Conservation (phyloP, 2,888 invertebrate genomes). For the Epirrita christyi region DNA sequence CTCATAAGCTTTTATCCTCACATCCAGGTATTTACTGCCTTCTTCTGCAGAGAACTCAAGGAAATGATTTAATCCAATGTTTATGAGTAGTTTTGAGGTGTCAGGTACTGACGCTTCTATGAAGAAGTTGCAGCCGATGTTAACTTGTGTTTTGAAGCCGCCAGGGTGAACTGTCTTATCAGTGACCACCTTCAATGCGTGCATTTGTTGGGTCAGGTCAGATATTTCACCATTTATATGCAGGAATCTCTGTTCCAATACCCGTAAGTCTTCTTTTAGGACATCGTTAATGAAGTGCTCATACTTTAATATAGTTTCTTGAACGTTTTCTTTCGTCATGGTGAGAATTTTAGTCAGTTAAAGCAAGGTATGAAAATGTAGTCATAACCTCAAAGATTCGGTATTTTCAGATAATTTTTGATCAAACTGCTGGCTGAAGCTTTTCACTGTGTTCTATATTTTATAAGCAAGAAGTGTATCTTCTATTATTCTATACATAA, state of each 20-base stretch:
- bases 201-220: conserved; percentile 90
- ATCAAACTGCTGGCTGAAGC: no score
- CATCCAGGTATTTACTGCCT: conserved; percentile 88
- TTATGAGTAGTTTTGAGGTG: conserved; percentile 87
- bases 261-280: conserved; percentile 88
- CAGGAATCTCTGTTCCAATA: conserved; percentile 85
- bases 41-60: conserved; percentile 89
- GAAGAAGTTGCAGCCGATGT: conserved; percentile 94
- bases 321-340: conserved; percentile 56
- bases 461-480: no score
- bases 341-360: conserved; percentile 1
- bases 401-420: no score
- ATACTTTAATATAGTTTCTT: conserved; percentile 72
- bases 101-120: conserved; percentile 90
- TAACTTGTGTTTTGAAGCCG: conserved; percentile 84
- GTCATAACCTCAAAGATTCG: background rate
- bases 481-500: no score
- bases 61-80: conserved; percentile 91
- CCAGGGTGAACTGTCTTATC: conserved; percentile 78
- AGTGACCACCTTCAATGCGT: conserved; percentile 87
- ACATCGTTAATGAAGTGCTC: conserved; percentile 92
- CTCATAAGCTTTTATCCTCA: conserved; percentile 87
- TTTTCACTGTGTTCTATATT: no score
- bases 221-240: conserved; percentile 87
- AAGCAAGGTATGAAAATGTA: no score